Percentiles rank a stretch among this genome's conserved stretches.
Conservation (phyloP, 2,797 vertebrate species). For the Poliocrania exsul region DNA sequence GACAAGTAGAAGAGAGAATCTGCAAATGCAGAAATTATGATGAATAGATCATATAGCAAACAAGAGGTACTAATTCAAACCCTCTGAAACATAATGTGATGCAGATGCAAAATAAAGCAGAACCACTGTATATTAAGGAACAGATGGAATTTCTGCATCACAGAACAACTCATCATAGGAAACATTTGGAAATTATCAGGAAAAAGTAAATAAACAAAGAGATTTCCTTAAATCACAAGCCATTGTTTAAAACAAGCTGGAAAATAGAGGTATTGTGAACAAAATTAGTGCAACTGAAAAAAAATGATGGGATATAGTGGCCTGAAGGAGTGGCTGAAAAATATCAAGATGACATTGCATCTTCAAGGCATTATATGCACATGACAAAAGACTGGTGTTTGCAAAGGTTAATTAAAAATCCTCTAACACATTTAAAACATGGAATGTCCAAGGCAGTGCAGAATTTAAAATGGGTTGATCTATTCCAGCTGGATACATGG, state of each 20-base stretch:
- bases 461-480: background rate
- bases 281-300: background rate
- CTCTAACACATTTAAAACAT: background rate
- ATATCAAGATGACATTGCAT: background rate
- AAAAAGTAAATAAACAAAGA: slow-evolving; percentile 31
- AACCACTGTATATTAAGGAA: background rate
- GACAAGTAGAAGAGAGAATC: background rate
- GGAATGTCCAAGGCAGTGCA: background rate
- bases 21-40: background rate
- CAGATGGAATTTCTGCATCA: slow-evolving; percentile 13
- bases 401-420: background rate
- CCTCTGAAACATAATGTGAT: background rate
- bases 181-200: slow-evolving; percentile 39
- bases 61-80: background rate
- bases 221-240: background rate
- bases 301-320: background rate
- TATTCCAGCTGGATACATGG: background rate
- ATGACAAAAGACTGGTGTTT: background rate
- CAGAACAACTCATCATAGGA: background rate
- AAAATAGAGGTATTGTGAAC: background rate
- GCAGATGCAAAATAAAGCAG: background rate
- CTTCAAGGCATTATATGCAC: background rate
- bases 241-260: background rate
- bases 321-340: background rate
- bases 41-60: background rate